phyloP scores from a whole-genome alignment of 2,888 invertebrate genomes.

The Polydesmus complanatus region DNA sequence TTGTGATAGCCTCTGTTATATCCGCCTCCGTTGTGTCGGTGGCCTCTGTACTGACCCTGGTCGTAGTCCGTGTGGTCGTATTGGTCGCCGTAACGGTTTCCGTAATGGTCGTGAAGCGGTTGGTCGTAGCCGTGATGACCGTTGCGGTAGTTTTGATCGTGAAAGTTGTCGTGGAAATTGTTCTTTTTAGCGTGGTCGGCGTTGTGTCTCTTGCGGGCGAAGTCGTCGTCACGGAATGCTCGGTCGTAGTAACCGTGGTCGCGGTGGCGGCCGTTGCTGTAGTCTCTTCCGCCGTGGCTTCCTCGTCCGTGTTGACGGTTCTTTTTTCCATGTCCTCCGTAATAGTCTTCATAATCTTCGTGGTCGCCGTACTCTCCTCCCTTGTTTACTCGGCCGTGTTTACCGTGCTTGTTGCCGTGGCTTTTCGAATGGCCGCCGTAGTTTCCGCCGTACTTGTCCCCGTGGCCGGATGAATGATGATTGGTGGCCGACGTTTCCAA shows the following conservation, averaged over 20 bases:
- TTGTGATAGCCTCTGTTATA: neutral
- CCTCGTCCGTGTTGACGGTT: neutral
- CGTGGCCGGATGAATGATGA: neutral
- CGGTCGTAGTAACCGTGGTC: slow-evolving; percentile 1
- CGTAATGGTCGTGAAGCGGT: slow-evolving; percentile 3
- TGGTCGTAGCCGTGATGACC: slow-evolving; percentile 6
- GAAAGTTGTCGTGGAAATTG: slow-evolving; percentile 10
- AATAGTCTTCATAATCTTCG: neutral
- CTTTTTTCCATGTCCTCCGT: neutral
- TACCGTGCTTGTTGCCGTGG: neutral
- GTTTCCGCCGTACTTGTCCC: neutral
- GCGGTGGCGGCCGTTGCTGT: slow-evolving; percentile 5
- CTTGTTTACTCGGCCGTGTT: neutral
- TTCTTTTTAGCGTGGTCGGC: slow-evolving; percentile 8
- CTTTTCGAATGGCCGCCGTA: neutral
- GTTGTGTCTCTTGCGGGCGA: slow-evolving; percentile 2
- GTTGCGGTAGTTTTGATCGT: slow-evolving; percentile 3
- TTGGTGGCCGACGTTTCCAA: neutral
- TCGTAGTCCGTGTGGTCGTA: slow-evolving; percentile 7
- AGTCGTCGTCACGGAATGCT: neutral
- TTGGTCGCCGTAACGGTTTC: slow-evolving; percentile 3
- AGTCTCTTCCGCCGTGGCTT: neutral
- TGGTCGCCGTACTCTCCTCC: neutral
- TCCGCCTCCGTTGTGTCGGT: neutral
- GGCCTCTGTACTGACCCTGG: neutral